Percentiles rank a stretch among this genome's conserved stretches.
phyloP scores from a whole-genome alignment of 2,888 invertebrate genomes.

The Troides aeacus region DNA sequence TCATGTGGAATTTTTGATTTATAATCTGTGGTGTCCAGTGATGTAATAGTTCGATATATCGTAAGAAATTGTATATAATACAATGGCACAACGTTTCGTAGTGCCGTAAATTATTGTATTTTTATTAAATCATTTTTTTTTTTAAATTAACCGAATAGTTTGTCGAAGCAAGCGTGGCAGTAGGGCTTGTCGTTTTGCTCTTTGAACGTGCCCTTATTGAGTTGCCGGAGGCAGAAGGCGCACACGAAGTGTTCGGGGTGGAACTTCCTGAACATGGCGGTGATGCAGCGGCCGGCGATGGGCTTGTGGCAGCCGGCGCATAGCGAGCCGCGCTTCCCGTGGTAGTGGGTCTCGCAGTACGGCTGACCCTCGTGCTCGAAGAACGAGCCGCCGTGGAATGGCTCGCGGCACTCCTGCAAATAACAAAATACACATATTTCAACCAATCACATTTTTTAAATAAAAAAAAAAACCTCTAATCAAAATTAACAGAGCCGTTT shows the following conservation, averaged over 20 bases:
- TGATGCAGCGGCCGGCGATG: conserved; percentile 98
- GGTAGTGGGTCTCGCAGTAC: conserved; percentile 99
- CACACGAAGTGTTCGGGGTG: conserved; percentile 99
- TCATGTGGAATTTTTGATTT: too few species aligned
- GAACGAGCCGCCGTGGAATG: conserved; percentile 98
- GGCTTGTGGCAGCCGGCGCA: conserved; percentile 99
- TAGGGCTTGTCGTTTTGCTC: conserved; percentile 99
- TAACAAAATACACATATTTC: neutral
- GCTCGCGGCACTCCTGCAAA: conserved; percentile 95
- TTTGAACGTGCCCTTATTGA: conserved; percentile 99
- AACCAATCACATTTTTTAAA: neutral
- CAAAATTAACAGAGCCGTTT: too few species aligned
- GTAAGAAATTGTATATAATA: neutral
- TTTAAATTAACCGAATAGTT: conserved; percentile 89
- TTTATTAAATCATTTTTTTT: neutral
- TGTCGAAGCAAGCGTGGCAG: conserved; percentile 98
- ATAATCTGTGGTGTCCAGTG: neutral
- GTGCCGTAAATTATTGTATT: neutral
- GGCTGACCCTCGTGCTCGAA: conserved; percentile 99
- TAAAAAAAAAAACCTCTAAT: too few species aligned
- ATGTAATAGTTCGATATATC: neutral
- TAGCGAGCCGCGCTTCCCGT: conserved; percentile 96
- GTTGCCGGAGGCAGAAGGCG: conserved; percentile 98
- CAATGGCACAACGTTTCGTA: neutral
- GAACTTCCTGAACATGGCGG: conserved; percentile 99